phyloP scores from a whole-genome alignment of 2,888 invertebrate species.

The Cosmopolites sordidus region DNA sequence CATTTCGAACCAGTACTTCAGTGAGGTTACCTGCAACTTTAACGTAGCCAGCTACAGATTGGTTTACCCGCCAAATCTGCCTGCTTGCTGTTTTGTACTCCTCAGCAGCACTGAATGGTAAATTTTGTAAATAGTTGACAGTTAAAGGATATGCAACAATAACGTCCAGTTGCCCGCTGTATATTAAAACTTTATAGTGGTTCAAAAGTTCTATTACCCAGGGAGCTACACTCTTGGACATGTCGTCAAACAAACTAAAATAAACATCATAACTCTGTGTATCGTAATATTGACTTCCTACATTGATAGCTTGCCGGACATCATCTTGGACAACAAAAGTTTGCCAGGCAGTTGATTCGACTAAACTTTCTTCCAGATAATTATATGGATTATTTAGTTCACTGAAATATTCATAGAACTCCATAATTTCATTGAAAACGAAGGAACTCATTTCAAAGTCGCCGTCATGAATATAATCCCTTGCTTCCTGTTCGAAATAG shows the following conservation, averaged over 20 bases:
- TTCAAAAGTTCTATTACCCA: conserved; percentile 55
- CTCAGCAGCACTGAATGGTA: conserved; percentile 63
- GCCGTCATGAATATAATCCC: background rate
- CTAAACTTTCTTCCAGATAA: conserved; percentile 2
- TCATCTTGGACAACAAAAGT: conserved; percentile 13
- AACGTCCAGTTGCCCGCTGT: conserved; percentile 85
- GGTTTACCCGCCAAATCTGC: conserved; percentile 62
- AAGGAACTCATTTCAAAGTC: background rate
- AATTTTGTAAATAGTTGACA: conserved; percentile 64
- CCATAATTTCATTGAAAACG: background rate
- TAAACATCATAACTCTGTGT: conserved; percentile 10
- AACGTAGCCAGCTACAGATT: conserved; percentile 67
- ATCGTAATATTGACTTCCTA: conserved; percentile 10
- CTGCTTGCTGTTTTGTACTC: conserved; percentile 61
- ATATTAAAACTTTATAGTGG: conserved; percentile 67
- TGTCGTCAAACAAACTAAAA: conserved; percentile 6
- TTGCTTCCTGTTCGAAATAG: background rate
- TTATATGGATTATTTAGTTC: conserved; percentile 14
- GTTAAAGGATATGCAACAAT: conserved; percentile 82
- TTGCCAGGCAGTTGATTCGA: conserved; percentile 6
- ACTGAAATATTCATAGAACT: conserved; percentile 56
- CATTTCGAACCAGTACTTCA: conserved; percentile 68
- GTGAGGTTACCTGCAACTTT: conserved; percentile 64
- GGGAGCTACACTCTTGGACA: conserved; percentile 28
- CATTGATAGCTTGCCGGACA: conserved; percentile 20